phyloP scores from a whole-genome alignment of 2,113 vertebrate genomes.

The Gorsachius goisagi region DNA sequence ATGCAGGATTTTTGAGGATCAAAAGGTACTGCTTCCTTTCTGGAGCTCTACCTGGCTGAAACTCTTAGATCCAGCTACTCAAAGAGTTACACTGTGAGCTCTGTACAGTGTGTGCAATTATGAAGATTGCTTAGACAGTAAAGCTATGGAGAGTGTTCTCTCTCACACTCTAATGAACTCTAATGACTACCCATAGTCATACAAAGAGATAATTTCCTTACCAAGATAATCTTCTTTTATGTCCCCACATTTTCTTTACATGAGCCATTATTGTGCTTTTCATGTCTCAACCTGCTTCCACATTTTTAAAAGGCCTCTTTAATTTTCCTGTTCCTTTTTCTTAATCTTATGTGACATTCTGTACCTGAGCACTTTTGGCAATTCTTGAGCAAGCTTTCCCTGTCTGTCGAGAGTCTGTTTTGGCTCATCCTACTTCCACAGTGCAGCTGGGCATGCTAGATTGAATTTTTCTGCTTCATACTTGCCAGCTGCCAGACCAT shows the following conservation, averaged over 20 bases:
- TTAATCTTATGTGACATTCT: conserved; percentile 11
- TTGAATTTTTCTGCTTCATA: conserved; percentile 49
- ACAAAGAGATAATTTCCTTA: conserved; percentile 5
- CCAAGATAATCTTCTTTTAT: conserved; percentile 10
- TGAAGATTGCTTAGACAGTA: not conserved
- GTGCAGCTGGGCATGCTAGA: conserved; percentile 57
- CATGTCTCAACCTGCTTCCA: not conserved
- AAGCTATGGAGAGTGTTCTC: not conserved
- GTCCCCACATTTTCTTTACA: not conserved
- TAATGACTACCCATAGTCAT: conserved; percentile 3
- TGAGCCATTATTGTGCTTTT: not conserved
- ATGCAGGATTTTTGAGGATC: not conserved
- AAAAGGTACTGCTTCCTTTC: not conserved
- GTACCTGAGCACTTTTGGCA: conserved; percentile 42
- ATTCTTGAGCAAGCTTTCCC: conserved; percentile 6
- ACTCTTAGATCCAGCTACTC: not conserved
- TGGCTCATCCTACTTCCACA: conserved; percentile 37
- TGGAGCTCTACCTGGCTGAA: not conserved
- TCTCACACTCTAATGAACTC: not conserved
- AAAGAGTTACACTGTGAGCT: not conserved
- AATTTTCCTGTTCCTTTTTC: not conserved
- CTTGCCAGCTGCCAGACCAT: conserved; percentile 57
- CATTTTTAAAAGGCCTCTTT: not conserved
- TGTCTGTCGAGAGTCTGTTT: conserved; percentile 5
- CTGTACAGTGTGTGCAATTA: not conserved